These are phyloP conservation scores for Phthorimaea operculella DNA, from an alignment of 1,140 invertebrate species.

Conservation along the genomic window DNA sequence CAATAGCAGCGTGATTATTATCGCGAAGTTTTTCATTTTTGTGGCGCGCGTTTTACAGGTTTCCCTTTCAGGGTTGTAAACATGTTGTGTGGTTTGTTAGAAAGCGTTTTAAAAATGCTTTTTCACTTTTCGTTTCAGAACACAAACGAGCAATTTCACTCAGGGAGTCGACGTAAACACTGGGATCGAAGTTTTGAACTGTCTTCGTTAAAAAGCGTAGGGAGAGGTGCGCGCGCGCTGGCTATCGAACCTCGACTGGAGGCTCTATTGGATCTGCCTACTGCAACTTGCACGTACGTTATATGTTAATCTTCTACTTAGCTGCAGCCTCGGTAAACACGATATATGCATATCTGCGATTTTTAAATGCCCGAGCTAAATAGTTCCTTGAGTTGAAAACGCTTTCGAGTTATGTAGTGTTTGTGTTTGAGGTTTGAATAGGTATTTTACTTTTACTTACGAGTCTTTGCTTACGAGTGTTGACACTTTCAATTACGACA, in stretches of 20 bases:
- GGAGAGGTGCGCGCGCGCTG: constrained; percentile 42
- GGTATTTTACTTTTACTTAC: too few species aligned
- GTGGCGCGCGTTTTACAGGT: constrained; percentile 2
- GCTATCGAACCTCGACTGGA: constrained; percentile 52
- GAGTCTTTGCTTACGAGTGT: too few species aligned
- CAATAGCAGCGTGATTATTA: constrained; percentile 22
- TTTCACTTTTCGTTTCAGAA: too few species aligned
- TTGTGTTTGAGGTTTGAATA: too few species aligned
- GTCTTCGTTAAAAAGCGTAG: too few species aligned
- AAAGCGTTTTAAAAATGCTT: too few species aligned
- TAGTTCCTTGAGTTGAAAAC: neutral
- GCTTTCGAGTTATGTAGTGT: neutral
- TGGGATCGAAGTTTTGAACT: too few species aligned
- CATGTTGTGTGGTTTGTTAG: constrained; percentile 5
- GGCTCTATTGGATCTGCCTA: constrained; percentile 41
- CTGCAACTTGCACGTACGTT: constrained; percentile 50
- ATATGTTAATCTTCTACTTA: constrained; percentile 50
- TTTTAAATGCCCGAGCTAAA: constrained; percentile 1
- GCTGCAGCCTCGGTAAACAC: constrained; percentile 36
- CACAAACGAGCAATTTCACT: too few species aligned
- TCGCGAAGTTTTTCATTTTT: constrained; percentile 28
- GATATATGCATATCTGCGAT: constrained; percentile 2
- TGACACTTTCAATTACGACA: too few species aligned
- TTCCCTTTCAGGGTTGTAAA: constrained; percentile 10
- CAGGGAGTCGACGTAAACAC: too few species aligned